Evolutionary conservation across 2,113 vertebrate species (phyloP).

Genomic region (Megaceryle maxima): DNA sequence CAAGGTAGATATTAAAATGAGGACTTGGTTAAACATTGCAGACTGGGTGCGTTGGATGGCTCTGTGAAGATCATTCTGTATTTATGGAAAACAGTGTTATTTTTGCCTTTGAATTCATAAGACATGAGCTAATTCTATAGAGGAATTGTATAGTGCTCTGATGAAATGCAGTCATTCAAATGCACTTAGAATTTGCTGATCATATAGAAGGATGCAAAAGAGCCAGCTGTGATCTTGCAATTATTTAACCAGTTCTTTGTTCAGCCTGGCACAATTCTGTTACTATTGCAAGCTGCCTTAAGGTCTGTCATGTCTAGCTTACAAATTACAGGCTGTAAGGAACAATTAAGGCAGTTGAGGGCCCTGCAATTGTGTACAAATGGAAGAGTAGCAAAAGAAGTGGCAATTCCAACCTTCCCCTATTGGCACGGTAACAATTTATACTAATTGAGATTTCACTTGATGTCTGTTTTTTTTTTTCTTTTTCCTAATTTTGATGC

Average conservation of each 20-base stretch:
- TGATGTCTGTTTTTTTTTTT: not conserved
- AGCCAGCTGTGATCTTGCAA: not conserved
- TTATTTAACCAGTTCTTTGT: not conserved
- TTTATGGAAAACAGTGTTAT: conserved; percentile 46
- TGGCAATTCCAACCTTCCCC: not conserved
- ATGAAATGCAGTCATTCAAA: not conserved
- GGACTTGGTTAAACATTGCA: conserved; percentile 89
- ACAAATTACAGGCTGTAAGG: conserved; percentile 27
- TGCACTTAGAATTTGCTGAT: not conserved
- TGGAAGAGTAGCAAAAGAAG: not conserved
- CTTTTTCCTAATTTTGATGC: not conserved
- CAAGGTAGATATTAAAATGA: conserved; percentile 87
- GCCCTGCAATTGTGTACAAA: not conserved
- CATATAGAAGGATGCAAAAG: not conserved
- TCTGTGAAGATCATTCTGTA: conserved; percentile 87
- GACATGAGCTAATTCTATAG: not conserved
- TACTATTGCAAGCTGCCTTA: not conserved
- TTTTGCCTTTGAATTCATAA: not conserved
- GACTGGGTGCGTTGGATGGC: conserved; percentile 86
- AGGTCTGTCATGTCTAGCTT: conserved; percentile 2
- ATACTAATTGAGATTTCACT: not conserved
- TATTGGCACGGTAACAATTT: not conserved
- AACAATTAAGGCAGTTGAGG: conserved; percentile 4
- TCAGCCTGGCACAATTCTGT: not conserved
- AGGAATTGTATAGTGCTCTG: not conserved